Evolutionary conservation across 2,888 invertebrate species (phyloP), one percentile per base, ranked within the genome.

Genomic region (Trisateles emortualis): DNA sequence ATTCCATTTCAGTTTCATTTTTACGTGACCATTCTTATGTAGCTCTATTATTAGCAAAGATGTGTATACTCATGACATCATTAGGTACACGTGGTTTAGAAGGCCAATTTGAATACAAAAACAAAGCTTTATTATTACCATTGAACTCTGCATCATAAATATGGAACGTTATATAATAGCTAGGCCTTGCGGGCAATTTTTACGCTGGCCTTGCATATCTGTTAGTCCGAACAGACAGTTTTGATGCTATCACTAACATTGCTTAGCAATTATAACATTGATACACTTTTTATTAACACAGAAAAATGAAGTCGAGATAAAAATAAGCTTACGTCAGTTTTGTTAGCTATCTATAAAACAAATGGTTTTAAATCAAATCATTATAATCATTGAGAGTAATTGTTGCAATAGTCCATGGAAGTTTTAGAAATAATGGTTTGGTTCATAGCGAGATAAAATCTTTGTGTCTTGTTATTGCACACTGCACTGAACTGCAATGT

Each of bases 361-460:
- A 54, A 55, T 45, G 53, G 41, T 54, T 51, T 59, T 57, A 68
- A 67, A 67, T 67, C 64, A 70, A 70, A 70, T 63, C 54, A 49
- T n/a, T 63, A 68, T 67, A 67, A 70, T 54, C 47, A 30, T 48
- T 16, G 45, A 68, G 64, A 69, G 69, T 69, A 68, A 72, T 72
- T 69, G 68, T 64, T 53, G 51, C 54, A 69, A 72, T 69, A 68
- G 68, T 56, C 61, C 45, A 33, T 64, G 61, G 58, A 69, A 72
- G 69, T 72, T 68, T 56, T 74, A 72, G 78, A 74, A 84, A 83
- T 85, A 86, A 84, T 84, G 83, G 79, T 71, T 76, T 66, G 69
- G 74, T 79, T 80, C 73, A 75, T 78, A 74, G 52, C 48, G 51
- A 76, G 84, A 86, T 86, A 85, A 79, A 76, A 86, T 83, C 83